Evolutionary conservation across 2,113 vertebrate genomes (phyloP).

Genomic region (Panthera leo): DNA sequence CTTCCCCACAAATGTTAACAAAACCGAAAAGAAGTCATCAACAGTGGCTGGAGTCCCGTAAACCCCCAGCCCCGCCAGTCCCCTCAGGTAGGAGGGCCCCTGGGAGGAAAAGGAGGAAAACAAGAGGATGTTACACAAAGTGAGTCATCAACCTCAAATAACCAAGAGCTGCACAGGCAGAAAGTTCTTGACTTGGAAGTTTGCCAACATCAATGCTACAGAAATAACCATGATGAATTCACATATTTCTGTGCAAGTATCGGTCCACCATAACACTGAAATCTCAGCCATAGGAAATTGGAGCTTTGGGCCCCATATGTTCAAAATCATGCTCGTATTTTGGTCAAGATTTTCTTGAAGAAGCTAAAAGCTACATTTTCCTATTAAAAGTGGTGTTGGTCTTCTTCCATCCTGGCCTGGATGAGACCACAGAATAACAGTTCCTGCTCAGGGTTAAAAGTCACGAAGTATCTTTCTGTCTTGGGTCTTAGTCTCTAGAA

Average conservation of each 20-base stretch:
- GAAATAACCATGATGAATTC: slow-evolving; percentile 69
- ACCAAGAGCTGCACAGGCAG: slow-evolving; percentile 60
- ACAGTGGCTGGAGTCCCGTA: neutral
- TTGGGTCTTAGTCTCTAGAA: neutral
- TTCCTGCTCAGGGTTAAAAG: neutral
- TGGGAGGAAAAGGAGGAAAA: slow-evolving; percentile 53
- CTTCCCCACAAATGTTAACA: neutral
- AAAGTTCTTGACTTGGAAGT: slow-evolving; percentile 60
- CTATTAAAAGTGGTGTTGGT: neutral
- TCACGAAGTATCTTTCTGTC: neutral
- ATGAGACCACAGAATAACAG: neutral
- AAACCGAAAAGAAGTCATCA: neutral
- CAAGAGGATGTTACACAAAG: slow-evolving; percentile 72
- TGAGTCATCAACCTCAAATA: slow-evolving; percentile 76
- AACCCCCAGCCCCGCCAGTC: neutral
- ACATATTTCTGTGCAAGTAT: slow-evolving; percentile 47
- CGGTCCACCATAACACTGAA: slow-evolving; percentile 30
- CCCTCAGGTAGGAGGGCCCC: slow-evolving; percentile 18
- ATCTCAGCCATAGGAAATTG: slow-evolving; percentile 50
- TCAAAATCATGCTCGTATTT: slow-evolving; percentile 55
- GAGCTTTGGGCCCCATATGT: slow-evolving; percentile 58
- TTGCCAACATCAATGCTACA: slow-evolving; percentile 48
- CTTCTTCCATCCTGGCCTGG: neutral
- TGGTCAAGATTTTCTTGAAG: slow-evolving; percentile 32
- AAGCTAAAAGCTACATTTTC: neutral